Conservation (phyloP, 2,797 vertebrate genomes). For the Dicrostonyx torquatus region DNA sequence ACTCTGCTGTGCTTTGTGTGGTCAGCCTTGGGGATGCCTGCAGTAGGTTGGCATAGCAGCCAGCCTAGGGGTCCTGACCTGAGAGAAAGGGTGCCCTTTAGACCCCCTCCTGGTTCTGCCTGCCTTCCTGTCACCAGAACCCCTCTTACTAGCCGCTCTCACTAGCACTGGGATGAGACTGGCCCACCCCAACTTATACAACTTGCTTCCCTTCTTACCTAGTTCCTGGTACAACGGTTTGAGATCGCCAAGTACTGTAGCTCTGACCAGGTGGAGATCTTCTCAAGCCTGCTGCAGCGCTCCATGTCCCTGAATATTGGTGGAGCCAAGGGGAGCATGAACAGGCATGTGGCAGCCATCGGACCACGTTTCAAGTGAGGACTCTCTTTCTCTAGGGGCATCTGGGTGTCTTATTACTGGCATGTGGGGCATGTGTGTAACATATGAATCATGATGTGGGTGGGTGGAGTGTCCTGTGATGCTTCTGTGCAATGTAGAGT, state of each 20-base stretch:
- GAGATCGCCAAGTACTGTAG: slow-evolving; percentile 99
- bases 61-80: neutral
- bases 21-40: neutral
- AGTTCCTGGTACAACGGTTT: slow-evolving; percentile 98
- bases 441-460: too few relatives aligned
- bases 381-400: neutral
- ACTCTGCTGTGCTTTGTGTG: neutral
- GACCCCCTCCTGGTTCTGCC: neutral
- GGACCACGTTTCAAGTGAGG: slow-evolving; percentile 96
- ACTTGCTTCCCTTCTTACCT: neutral
- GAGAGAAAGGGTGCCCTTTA: neutral
- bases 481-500: neutral
- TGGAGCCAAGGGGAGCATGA: slow-evolving; percentile 91
- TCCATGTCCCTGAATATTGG: slow-evolving; percentile 96
- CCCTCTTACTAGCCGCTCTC: neutral
- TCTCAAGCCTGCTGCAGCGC: slow-evolving; percentile 94
- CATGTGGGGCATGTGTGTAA: neutral
- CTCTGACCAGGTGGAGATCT: slow-evolving; percentile 98
- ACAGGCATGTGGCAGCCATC: slow-evolving; percentile 96
- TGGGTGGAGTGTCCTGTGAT: neutral
- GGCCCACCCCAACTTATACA: neutral
- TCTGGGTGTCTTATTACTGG: neutral
- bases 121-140: neutral
- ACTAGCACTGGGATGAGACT: neutral
- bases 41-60: neutral